These are phyloP conservation scores for Uropetala carovei DNA, from an alignment of 2,888 invertebrate genomes.

Conservation along the genomic window DNA sequence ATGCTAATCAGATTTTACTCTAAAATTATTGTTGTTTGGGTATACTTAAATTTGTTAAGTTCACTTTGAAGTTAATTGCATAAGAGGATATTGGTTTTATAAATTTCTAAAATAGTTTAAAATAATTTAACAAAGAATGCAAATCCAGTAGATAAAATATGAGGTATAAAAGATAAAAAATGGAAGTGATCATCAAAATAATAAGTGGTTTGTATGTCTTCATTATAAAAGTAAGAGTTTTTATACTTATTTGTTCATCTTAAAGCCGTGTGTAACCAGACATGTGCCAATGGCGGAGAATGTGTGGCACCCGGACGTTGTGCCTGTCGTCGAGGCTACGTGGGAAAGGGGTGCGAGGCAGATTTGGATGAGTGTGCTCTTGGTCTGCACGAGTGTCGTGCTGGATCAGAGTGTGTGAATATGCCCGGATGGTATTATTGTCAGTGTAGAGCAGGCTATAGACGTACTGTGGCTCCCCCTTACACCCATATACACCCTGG, in stretches of 20 bases:
- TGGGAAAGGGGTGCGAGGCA: constrained; percentile 88
- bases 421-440: constrained; percentile 95
- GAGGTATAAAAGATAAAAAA: background rate
- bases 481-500: constrained; percentile 71
- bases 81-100: no score
- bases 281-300: constrained; percentile 89
- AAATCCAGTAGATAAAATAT: no score
- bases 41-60: no score
- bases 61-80: no score
- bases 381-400: constrained; percentile 84
- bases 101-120: no score
- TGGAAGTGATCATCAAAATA: background rate
- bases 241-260: constrained; percentile 67
- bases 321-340: constrained; percentile 88
- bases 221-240: background rate
- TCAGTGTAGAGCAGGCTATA: constrained; percentile 88
- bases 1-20: no score
- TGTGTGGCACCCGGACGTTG: constrained; percentile 88
- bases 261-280: constrained; percentile 87
- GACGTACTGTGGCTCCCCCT: constrained; percentile 74
- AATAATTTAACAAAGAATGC: no score
- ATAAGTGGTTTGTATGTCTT: background rate
- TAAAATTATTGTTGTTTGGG: no score
- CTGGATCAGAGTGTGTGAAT: constrained; percentile 88
- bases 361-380: constrained; percentile 91